Percentiles rank a stretch among this genome's conserved stretches.
Conservation (phyloP, 1,140 invertebrate species). For the Tenebrio molitor region DNA sequence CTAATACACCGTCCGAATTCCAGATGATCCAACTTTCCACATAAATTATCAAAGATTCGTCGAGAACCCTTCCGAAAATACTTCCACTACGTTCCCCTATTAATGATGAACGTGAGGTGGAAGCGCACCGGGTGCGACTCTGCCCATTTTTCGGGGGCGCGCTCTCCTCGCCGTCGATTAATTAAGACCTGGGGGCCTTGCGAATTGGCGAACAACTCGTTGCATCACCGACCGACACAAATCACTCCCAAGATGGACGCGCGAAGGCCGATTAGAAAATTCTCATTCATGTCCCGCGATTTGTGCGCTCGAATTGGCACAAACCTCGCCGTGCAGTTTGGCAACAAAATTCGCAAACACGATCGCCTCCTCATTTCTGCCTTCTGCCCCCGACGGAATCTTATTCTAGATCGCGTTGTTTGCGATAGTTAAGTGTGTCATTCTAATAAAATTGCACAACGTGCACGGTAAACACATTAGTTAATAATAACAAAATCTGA, state of each 20-base stretch:
- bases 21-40: conserved; percentile 10
- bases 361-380: too few species aligned
- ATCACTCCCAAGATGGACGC: too few species aligned
- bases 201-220: too few species aligned
- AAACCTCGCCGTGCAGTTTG: not conserved
- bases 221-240: too few species aligned
- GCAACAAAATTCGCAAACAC: too few species aligned
- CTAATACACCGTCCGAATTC: not conserved
- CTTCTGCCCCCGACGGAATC: too few species aligned
- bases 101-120: not conserved
- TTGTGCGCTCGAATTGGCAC: conserved; percentile 5
- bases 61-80: not conserved
- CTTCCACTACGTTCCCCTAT: not conserved
- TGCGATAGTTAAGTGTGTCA: conserved; percentile 10
- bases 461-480: conserved; percentile 11
- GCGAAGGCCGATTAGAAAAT: too few species aligned
- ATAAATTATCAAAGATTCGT: conserved; percentile 4
- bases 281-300: conserved; percentile 19
- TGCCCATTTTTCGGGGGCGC: not conserved
- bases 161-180: too few species aligned
- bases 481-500: conserved; percentile 32
- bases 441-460: conserved; percentile 30
- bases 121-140: not conserved
- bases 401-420: too few species aligned
- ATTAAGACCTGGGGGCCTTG: too few species aligned